Conservation (phyloP, 2,797 vertebrate species). For the Sebastiscus albofasciatus region DNA sequence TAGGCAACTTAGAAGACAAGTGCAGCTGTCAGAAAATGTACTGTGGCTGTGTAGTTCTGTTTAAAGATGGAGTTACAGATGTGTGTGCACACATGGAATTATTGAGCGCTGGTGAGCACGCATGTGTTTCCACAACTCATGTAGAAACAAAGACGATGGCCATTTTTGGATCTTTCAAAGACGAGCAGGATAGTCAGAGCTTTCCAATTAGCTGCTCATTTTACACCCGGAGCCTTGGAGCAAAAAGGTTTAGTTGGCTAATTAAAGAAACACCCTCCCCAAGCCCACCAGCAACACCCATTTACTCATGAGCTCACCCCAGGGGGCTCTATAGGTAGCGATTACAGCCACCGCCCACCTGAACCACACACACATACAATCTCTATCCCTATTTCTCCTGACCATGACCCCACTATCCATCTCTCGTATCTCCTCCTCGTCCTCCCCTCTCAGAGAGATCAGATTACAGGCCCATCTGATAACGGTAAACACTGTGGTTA, state of each 20-base stretch:
- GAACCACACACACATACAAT: conserved; percentile 13
- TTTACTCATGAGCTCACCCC: conserved; percentile 46
- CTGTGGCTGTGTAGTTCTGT: neutral
- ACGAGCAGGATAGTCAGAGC: neutral
- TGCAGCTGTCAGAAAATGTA: neutral
- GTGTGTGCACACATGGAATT: neutral
- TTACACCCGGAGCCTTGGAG: conserved; percentile 14
- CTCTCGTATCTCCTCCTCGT: conserved; percentile 27
- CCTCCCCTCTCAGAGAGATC: conserved; percentile 51
- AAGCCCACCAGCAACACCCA: conserved; percentile 13
- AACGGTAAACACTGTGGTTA: conserved; percentile 59
- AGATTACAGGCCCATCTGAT: conserved; percentile 71
- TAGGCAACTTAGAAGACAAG: neutral
- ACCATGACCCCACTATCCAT: conserved; percentile 40
- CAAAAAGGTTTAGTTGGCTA: conserved; percentile 5
- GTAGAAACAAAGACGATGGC: neutral
- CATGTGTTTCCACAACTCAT: neutral
- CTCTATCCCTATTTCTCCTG: conserved; percentile 17
- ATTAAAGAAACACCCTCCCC: conserved; percentile 28
- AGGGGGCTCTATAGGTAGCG: conserved; percentile 52
- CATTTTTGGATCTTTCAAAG: neutral
- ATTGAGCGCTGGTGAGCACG: neutral
- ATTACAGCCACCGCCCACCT: conserved; percentile 57
- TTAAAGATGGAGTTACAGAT: neutral
- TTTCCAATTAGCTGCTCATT: neutral